Evolutionary conservation across 2,113 vertebrate genomes (phyloP), one percentile per base, ranked within the genome.

Genomic region (Rousettus leschenaultii): DNA sequence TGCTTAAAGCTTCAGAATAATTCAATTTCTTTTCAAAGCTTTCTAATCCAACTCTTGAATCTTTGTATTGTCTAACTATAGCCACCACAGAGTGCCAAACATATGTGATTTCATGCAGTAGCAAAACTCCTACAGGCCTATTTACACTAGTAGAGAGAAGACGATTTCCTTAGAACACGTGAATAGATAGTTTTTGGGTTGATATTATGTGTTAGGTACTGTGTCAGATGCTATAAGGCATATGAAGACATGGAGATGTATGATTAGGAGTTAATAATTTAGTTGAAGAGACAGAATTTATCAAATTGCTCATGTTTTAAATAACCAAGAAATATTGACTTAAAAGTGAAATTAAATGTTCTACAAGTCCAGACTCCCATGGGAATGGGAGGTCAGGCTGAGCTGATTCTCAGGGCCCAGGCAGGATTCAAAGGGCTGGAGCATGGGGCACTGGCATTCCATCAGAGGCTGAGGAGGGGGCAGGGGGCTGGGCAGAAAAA

Each of bases 401-500:
- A 33, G 35, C 14, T 24, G 38, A 61, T 8, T 79, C 35, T 65
- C 43, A 30, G 77, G 30, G 8, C 3, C 26, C 22, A 40, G 19
- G 30, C 35, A 57, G 40, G 53, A 63, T 55, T 40, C 51, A 16
- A 71, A 2, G 16, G n/a, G 22, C 30, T 74, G 18, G 43, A 43
- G 19, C 28, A 18, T 45, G 33, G 24, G 73, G 5, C 0, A 0
- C 30, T 59, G 40, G 45, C 53, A 57, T 68, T 80, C 38, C 33
- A 24, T 14, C 30, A 26, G 8, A 0, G 0, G 3, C 9, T 45
- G 26, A 18, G 10, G 12, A 13, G 21, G 40, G 18, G 18, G 3
- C 7, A 6, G 18, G 1, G 26, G 19, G n/a, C 35, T 73, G 51
- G 11, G 38, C 19, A 48, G 55, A 45, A 95, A 55, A 79, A 43